Conservation (phyloP, 2,888 invertebrate genomes). For the Pseudococcus jackbeardsleyi region DNA sequence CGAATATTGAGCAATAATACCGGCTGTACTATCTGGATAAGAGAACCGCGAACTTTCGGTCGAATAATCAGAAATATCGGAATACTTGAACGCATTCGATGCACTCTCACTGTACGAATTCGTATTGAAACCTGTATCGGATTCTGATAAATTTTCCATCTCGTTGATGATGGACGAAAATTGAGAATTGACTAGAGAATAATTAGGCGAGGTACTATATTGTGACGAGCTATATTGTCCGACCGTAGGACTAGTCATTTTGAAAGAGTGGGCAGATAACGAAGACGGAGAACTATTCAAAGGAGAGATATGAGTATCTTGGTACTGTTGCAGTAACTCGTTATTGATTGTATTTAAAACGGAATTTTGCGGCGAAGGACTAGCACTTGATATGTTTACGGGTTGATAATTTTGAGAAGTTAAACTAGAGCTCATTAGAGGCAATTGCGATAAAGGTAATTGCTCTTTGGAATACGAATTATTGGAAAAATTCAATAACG, state of each 20-base stretch:
- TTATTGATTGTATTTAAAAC: constrained; percentile 39
- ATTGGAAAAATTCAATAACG: constrained; percentile 36
- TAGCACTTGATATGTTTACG: constrained; percentile 55
- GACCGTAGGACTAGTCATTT: constrained; percentile 50
- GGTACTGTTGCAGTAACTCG: constrained; percentile 49
- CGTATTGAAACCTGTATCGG: constrained; percentile 36
- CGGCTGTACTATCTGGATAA: constrained; percentile 50
- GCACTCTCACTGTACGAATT: constrained; percentile 22
- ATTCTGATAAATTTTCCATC: constrained; percentile 57
- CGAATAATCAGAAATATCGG: constrained; percentile 45
- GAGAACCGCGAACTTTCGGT: constrained; percentile 51
- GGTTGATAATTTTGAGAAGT: constrained; percentile 35
- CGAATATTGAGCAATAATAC: constrained; percentile 66
- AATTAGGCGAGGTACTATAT: constrained; percentile 58
- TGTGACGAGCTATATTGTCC: constrained; percentile 22
- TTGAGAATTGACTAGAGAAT: constrained; percentile 62
- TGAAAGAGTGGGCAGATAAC: constrained; percentile 33
- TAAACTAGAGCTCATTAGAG: constrained; percentile 38
- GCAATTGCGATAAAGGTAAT: constrained; percentile 8
- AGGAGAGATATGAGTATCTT: constrained; percentile 12
- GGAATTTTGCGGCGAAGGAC: constrained; percentile 59
- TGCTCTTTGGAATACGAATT: constrained; percentile 15
- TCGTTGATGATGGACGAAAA: constrained; percentile 63
- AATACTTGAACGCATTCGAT: constrained; percentile 39
- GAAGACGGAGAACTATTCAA: constrained; percentile 53